Evolutionary conservation across 2,797 vertebrate species (phyloP), one percentile per base, ranked within the genome.

Genomic region (Apogon talboti): DNA sequence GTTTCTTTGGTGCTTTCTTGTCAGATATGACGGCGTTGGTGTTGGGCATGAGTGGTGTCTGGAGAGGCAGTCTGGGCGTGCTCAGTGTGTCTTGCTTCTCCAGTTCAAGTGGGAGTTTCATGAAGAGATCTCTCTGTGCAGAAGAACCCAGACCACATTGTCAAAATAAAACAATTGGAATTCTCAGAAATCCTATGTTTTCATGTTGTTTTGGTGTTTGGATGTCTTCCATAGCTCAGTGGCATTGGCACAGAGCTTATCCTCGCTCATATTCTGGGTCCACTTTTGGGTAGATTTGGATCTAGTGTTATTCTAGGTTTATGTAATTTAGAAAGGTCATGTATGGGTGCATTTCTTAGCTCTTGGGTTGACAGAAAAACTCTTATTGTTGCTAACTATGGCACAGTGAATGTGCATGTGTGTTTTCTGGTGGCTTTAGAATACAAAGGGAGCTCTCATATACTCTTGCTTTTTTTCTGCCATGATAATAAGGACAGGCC

Each of bases 111-210:
- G 82, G 81, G 82, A 81, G 83, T 74, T 57, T 54, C 58, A 89
- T 78, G 71, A 84, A 82, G 58, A 86, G 67, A 78, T 70, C 41
- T 76, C 61, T 58, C 57, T 79, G 75, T 85, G 68, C 62, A 59
- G 64, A 75, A 66, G 71, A 86, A 85, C 55, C 65, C 83, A 71
- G 66, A 88, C 80, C 77, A 56, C 86, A 76, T 41, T 83, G 77
- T 83, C 68, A 67, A 82, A 81, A 82, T 72, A 72, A 59, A 80
- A 71, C 55, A 35, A 54, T 56, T 0, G 19, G 28, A 68, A 79
- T 80, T 79, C 79, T 86, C 58, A 66, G 84, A 76, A 84, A 74
- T 80, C 61, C 47, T 46, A 18, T 69, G 13, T 78, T 66, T 61
- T 51, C 18, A 4, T 64, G 15, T 64, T 19, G 38, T 67, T 70